phyloP scores from a whole-genome alignment of 2,888 invertebrate species.

The Polyommatus iphigenia region DNA sequence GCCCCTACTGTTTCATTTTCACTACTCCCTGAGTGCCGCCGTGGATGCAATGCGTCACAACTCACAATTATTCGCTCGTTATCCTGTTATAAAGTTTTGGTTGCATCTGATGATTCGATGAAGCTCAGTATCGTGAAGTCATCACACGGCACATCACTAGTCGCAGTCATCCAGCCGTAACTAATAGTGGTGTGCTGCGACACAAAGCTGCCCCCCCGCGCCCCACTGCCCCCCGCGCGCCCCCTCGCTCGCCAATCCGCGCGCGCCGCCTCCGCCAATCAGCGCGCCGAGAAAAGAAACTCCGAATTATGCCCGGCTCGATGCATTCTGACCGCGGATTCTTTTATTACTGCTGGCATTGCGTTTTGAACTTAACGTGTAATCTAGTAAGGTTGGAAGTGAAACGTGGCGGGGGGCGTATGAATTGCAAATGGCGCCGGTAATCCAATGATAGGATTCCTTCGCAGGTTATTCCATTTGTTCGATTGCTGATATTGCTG shows the following conservation, averaged over 20 bases:
- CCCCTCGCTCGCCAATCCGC: conserved; percentile 63
- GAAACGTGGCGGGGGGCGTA: conserved; percentile 56
- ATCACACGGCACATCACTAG: conserved; percentile 32
- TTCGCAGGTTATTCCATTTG: conserved; percentile 44
- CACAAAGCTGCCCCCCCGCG: conserved; percentile 64
- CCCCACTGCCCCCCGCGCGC: conserved; percentile 48
- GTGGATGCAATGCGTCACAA: no score
- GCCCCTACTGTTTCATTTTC: no score
- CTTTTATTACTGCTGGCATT: conserved; percentile 42
- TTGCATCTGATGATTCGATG: not conserved
- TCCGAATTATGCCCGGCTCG: conserved; percentile 68
- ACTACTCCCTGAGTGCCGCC: no score
- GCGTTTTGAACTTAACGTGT: conserved; percentile 50
- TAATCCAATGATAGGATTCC: conserved; percentile 56
- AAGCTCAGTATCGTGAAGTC: not conserved
- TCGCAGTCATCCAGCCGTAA: conserved; percentile 66
- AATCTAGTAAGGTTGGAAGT: conserved; percentile 42
- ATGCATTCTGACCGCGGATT: conserved; percentile 66
- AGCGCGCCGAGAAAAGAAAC: conserved; percentile 63
- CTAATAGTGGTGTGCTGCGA: conserved; percentile 74
- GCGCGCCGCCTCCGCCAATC: conserved; percentile 64
- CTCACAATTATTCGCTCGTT: no score
- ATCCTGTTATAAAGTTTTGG: no score
- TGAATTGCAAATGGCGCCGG: conserved; percentile 75
- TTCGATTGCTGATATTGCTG: conserved; percentile 28